Conservation (phyloP, 1,140 invertebrate genomes). For the Watersipora subatra region DNA sequence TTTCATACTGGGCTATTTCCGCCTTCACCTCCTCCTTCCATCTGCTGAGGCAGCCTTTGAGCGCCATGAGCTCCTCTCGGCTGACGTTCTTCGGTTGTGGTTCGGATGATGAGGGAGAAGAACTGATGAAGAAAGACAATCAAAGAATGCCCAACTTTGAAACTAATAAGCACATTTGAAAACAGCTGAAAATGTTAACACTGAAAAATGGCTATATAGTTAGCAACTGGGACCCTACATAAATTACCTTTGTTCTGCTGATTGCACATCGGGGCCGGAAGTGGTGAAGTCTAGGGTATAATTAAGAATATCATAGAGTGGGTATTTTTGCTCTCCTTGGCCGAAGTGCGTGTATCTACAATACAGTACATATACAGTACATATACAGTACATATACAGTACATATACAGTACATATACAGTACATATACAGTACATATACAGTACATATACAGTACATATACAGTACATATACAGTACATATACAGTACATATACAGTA, state of each 20-base stretch:
- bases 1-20: neutral
- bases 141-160: neutral
- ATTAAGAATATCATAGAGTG: conserved; percentile 35
- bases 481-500: too few species aligned
- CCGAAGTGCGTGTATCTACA: conserved; percentile 38
- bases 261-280: neutral
- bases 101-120: too few species aligned
- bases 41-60: conserved; percentile 37
- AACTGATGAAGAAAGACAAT: neutral
- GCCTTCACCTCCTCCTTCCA: conserved; percentile 42
- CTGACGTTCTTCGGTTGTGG: conserved; percentile 29
- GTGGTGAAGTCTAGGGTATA: conserved; percentile 36
- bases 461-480: too few species aligned
- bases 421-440: too few species aligned
- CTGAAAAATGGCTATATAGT: too few species aligned
- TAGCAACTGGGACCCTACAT: too few species aligned
- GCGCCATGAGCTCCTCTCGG: conserved; percentile 28
- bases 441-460: too few species aligned
- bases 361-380: conserved; percentile 39
- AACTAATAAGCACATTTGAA: neutral
- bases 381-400: too few species aligned
- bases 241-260: too few species aligned
- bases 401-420: too few species aligned
- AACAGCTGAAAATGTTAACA: neutral
- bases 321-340: conserved; percentile 32